Evolutionary conservation across 1,140 invertebrate species (phyloP).

Genomic region (Cephus cinctus): DNA sequence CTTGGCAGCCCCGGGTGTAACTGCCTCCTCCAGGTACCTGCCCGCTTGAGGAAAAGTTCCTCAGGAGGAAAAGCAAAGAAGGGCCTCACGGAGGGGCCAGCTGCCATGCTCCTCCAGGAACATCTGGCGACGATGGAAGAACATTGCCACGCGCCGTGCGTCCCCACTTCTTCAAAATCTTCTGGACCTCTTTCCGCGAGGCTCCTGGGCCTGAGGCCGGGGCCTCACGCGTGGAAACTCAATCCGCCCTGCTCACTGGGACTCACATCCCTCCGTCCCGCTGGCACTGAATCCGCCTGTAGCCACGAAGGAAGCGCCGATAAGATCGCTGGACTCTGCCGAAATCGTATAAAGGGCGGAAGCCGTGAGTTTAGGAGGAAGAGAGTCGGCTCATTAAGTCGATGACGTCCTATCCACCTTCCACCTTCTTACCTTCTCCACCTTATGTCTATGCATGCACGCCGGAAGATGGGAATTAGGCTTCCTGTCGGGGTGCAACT

Average conservation of each 20-base stretch:
- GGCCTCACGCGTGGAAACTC: too few species aligned
- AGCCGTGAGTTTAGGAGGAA: constrained; percentile 24
- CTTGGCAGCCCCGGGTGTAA: too few species aligned
- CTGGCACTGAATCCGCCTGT: not conserved
- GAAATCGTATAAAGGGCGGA: constrained; percentile 28
- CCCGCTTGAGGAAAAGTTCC: too few species aligned
- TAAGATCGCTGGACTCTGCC: constrained; percentile 38
- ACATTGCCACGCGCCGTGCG: constrained; percentile 23
- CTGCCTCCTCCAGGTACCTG: too few species aligned
- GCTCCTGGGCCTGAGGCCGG: constrained; percentile 24
- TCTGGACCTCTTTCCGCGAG: too few species aligned
- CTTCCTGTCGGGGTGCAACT: not conserved
- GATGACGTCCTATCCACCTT: constrained; percentile 6
- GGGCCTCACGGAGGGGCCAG: constrained; percentile 15
- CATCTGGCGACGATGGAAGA: constrained; percentile 23
- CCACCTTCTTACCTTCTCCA: too few species aligned
- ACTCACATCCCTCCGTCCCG: constrained; percentile 9
- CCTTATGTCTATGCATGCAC: too few species aligned
- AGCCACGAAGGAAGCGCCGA: constrained; percentile 30
- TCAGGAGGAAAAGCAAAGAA: not conserved
- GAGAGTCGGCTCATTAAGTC: constrained; percentile 34
- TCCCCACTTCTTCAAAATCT: constrained; percentile 25
- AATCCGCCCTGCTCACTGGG: constrained; percentile 28
- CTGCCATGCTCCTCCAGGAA: constrained; percentile 13
- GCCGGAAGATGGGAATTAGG: not conserved